Evolutionary conservation across 2,888 invertebrate species (phyloP).

Genomic region (Megaustenia siamemsis): DNA sequence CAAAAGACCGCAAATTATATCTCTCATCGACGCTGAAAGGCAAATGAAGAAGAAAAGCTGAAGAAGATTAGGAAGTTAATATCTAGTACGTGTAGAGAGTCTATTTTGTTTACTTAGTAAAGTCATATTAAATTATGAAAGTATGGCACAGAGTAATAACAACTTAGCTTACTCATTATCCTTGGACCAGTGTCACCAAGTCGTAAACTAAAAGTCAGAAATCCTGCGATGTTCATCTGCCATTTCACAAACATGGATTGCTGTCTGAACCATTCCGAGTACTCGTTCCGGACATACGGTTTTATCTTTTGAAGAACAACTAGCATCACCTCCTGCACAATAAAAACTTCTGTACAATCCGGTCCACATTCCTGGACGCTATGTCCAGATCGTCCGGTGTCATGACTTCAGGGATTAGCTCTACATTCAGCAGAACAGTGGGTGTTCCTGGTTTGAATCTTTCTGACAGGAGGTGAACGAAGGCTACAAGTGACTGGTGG

Average conservation of each 20-base stretch:
- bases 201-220: neutral
- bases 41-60: no score
- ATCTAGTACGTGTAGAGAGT: neutral
- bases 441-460: slow-evolving; percentile 10
- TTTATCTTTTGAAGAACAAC: neutral
- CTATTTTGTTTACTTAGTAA: no score
- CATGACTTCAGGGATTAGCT: neutral
- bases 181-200: neutral
- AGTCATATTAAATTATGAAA: no score
- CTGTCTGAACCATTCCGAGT: neutral
- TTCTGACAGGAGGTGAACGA: neutral
- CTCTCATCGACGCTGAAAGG: no score
- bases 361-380: neutral
- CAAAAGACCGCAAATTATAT: no score
- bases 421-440: neutral
- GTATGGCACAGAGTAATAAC: neutral
- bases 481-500: neutral
- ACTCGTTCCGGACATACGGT: neutral
- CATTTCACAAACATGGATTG: neutral
- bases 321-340: neutral
- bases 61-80: neutral
- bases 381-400: neutral
- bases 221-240: neutral
- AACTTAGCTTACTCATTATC: neutral
- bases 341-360: slow-evolving; percentile 5